Base-by-base conservation (phyloP, 2,888 invertebrate species). In the Cataglyphis cursor region DNA sequence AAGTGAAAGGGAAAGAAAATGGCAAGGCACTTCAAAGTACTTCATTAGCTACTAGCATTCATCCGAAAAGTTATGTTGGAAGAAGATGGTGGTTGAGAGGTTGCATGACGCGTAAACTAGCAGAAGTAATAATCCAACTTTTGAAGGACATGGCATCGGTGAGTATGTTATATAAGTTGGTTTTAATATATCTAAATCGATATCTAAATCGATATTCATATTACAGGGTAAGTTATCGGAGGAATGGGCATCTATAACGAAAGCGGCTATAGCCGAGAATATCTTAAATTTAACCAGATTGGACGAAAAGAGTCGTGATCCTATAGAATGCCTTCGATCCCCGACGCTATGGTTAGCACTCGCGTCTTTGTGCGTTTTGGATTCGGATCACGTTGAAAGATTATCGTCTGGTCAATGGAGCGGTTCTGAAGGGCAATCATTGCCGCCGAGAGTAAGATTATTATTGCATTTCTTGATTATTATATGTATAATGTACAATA, bases 141-240 rank as follows among this genome's bases (percentile, higher is more conserved):
- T 96, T 99, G 24, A 97, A 98, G 86, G 99, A 99, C 93, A 98
- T 99, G 97, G 97, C 98, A 28, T 97, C 97, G 93, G 99, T 99
- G 95, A 96, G 96, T 95, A 59, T 65, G 31, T 31, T 31, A 31
- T 28, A 38, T 15, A 38, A 0, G 0, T 41, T 48, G 12, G 0
- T 15, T 51, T 72, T 12, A 4, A n/a, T 15, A 62, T 12, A 35
- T 1, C 0, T 62, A 35, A 73, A 51, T 12, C 38, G 12, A 74
- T 24, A 2, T 35, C 2, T 54, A 24, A 24, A 28, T 28, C 28
- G 28, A 28, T 28, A 31, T 74, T 85, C 93, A 95, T 48, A 8
- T 75, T 91, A 18, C n/a, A 98, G 98, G 98, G 98, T 3, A 98
- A 98, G 93, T 95, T 99, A 83, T 97, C 98, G 0, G 97, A 97